Evolutionary conservation across 2,797 vertebrate species (phyloP), one percentile per base, ranked within the genome.

Genomic region (Spondyliosoma cantharus): DNA sequence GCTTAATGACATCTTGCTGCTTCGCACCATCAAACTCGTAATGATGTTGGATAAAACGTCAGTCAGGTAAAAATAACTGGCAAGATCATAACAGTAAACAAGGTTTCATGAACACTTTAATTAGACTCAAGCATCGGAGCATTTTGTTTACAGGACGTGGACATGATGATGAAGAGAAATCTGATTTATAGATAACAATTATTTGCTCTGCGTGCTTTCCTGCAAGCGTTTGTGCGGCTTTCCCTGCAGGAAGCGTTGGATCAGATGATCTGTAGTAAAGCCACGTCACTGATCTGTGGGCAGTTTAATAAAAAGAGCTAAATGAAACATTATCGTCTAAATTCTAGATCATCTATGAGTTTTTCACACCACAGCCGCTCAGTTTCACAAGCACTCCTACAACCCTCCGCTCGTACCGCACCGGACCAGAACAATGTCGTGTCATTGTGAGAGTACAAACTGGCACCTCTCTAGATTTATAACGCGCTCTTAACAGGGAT

Each of bases 381-480:
- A 63, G 69, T 74, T 66, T 48, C 52, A 50, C 52, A 75, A 75
- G 17, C 19, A 17, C 62, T 48, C 57, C 57, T 50, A 72, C 62
- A 20, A 7, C 24, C 42, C 17, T 46, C 4, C 29, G 19, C 22
- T 27, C 3, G 0, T 15, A 46, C 54, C 27, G 32, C 20, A 13
- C 53, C 37, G 7, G 32, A 15, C 64, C 20, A 63, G 22, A 52
- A 77, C 24, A 58, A 37, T 48, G 6, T 11, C 8, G 37, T 17
- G 1, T 29, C 43, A 62, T 17, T 9, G 20, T 12, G n/a, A 62
- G 19, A 72, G 50, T 17, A 24, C 56, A 29, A 14, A 16, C n/a
- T 42, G 16, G 14, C 5, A 20, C 16, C 22, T 50, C 45, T 74
- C 61, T 29, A 43, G 48, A 74, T 32, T 20, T 46, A 58, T 50